Evolutionary conservation across 2,888 invertebrate genomes (phyloP), one percentile per base, ranked within the genome.

Genomic region (Drosophila gaucha): DNA sequence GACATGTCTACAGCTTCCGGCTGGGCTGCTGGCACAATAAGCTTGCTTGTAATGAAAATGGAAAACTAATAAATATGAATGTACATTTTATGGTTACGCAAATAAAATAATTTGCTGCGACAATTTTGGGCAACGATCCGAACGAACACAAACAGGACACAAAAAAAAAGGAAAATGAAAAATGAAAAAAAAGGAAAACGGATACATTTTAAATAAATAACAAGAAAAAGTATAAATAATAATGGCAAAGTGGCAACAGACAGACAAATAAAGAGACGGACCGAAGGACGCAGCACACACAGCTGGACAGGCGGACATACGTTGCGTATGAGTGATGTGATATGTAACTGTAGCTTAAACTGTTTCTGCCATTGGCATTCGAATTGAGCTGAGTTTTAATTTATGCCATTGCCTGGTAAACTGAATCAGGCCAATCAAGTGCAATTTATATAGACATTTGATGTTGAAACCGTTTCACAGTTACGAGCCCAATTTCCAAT

Each of bases 371-470:
- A 55, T 39, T 44, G 41, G 51, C 39, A 39, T 41, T 31, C 33
- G 47, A 18, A 58, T 46, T 31, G 54, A 38, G 65, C 68, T 57
- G 41, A 50, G 67, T 82, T 87, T 87, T 85, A 82, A 82, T 87
- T 82, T 82, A 87, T 87, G 79, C 80, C 83, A 87, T 82, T 82
- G 83, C 51, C 65, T 69, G 77, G 50, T 43, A 62, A 82, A 82
- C 67, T 70, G 86, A 79, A 82, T 79, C 86, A 67, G 80, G 78
- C 80, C 88, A 86, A 82, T 82, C 88, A 86, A 82, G 88, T 82
- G 82, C 86, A 85, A 87, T 85, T 82, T 82, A 82, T 87, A 82
- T 82, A 82, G 82, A 82, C 83, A 87, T 85, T 80, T 84, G 67
- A 69, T 83, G 68, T 64, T 79, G 83, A 85, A 82, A 78, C 65